Base-by-base conservation (phyloP, 1,140 invertebrate genomes). In the Trachymyrmex septentrionalis region DNA sequence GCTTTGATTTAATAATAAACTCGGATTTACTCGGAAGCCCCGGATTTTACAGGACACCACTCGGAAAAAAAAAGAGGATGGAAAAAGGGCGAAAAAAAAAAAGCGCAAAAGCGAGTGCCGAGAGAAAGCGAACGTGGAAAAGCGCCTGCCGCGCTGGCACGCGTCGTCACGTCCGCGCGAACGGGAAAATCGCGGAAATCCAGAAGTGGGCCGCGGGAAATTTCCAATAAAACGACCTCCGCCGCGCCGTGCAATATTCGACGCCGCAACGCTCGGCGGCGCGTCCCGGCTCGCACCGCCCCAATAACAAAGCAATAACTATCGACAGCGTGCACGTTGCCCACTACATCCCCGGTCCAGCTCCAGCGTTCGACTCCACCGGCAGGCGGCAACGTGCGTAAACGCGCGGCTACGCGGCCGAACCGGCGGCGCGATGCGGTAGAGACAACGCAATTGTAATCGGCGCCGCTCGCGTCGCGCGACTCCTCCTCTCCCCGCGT, bases 231-330 rank as follows among this genome's bases (percentile, higher is more conserved):
- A 90, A 89, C 80, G 76, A 90, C 87, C 84, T 86, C 78, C 86
- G 69, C 78, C 81, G 55, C 86, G 69, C 78, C 86, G 69, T 53
- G n/a, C 80, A 90, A 87, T 89, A 85, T 90, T 90, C 86, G 86
- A 38, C 85, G 71, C 61, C 66, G 81, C 48, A 24, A 53, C 67
- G 57, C 57, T 53, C 71, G 72, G 59, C 48, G 5, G 48, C 48
- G 48, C 48, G 48, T 80, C 78, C 86, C 78, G 87, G 87, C n/a
- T 80, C 73, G 69, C 77, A 24, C 77, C 77, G 78, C 61, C 80
- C 89, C 88, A 90, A 90, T 90, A 90, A 90, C 89, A 90, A 90
- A 90, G 89, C 89, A 90, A 90, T 90, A 90, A 90, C 89, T 88
- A 90, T 90, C 88, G 89, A 89, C 88, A 88, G 78, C 48, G 88